Evolutionary conservation across 1,140 invertebrate genomes (phyloP), one percentile per base, ranked within the genome.

Genomic region (Drosophila micromelanica): DNA sequence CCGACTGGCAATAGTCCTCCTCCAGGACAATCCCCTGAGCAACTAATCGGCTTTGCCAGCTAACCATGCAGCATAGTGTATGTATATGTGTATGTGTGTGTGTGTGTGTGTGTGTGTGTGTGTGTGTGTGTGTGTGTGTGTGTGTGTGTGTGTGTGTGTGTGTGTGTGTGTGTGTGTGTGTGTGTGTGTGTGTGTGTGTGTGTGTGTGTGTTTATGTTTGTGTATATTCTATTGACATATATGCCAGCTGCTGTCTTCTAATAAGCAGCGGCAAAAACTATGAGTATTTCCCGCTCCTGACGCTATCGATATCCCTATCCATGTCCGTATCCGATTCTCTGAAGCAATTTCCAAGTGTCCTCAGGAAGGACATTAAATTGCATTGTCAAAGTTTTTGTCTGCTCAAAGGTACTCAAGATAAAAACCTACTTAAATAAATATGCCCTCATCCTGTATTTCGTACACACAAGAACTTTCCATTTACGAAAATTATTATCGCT

Each of bases 1-100:
- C 12, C 27, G 6, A 48, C 1, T n/a, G 20, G 9, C 20, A 27
- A 12, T 2, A n/a, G 2, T 13, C 2, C 32, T 12, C 13, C 60
- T 27, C 2, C 12, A n/a, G 52, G 20, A 38, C 62, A 65, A 32
- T 65, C 52, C 52, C 52, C 45, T 37, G 45, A 45, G 61, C 52
- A 65, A 45, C 61, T 72, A 72, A 72, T 65, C 54, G 52, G 54
- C 61, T 72, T 72, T 65, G 12, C 61, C 52, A 27, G 43, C 54
- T 57, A 51, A 38, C 52, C 52, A 38, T 42, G 61, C 52, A 57
- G 2, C 30, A 27, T 9, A 37, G 48, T 7, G 17, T 49, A 17
- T 17, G 13, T n/a, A n/a, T n/a, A n/a, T n/a, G n/a, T n/a, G n/a
- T n/a, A n/a, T 35, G 49, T 32, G 9, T n/a, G 3, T 9, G 23